Evolutionary conservation across 1,140 invertebrate genomes (phyloP), one percentile per base, ranked within the genome.

Genomic region (Apolygus lucorum): DNA sequence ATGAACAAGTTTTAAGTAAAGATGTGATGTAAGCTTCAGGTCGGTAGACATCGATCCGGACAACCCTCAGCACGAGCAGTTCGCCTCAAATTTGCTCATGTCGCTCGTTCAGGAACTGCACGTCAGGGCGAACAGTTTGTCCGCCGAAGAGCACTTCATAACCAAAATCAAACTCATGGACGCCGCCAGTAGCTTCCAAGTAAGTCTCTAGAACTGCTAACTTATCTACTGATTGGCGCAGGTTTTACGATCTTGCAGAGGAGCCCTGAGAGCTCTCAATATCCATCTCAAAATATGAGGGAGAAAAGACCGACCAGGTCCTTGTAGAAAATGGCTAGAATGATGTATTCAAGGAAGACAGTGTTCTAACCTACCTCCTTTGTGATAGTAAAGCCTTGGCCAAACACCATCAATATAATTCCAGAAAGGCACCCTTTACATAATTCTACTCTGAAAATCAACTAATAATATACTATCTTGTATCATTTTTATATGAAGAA

Each of bases 101-200:
- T 84, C 86, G 62, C 79, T 95, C 52, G 85, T 94, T 52, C 83
- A 86, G 74, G 90, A 94, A 80, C 81, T 95, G 70, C 89, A 93
- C 77, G 80, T 82, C 1, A 90, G 90, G 79, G 88, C 88, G 0
- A 84, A 84, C 67, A 82, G 84, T 34, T 81, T 90, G 74, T 82
- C 80, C 28, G 81, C 83, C 0, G 86, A 89, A 66, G 89, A 91
- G 70, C 84, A 90, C 73, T 93, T 93, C 76, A 78, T 92, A 1
- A 89, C 87, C 1, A 89, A 88, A 79, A 79, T 92, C 70, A 92
- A 92, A 76, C 82, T 95, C 2, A 82, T 87, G 34, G 90, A 93
- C 76, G 89, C 90, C 24, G 89, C 88, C 11, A 88, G 86, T 75
- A 86, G 83, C 76, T 92, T 93, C 77, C 80, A 86, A 72, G 85